Percentiles rank a stretch among this genome's conserved stretches.
Conservation (phyloP, 2,888 invertebrate species). For the Tubulanus polymorphus region DNA sequence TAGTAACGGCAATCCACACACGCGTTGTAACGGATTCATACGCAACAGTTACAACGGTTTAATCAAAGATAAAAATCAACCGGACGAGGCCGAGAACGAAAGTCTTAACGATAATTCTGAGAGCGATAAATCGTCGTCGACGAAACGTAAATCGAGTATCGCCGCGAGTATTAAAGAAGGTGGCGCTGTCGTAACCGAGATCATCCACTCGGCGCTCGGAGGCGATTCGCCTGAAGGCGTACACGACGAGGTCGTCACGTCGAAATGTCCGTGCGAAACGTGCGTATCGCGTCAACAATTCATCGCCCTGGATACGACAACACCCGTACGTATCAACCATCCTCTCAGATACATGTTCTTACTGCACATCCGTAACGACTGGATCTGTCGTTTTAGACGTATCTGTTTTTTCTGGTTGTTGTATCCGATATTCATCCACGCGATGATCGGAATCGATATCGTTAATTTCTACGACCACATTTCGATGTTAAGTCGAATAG, state of each 20-base stretch:
- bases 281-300: not conserved
- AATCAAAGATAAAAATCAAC: no score
- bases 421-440: conserved; percentile 3
- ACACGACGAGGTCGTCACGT: not conserved
- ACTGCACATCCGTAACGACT: conserved; percentile 1
- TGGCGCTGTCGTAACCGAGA: no score
- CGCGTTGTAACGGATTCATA: not conserved
- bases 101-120: not conserved
- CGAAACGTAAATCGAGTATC: not conserved
- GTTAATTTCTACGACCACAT: not conserved
- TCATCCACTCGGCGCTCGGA: no score
- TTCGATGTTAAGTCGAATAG: not conserved
- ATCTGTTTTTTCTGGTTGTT: conserved; percentile 6
- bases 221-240: not conserved
- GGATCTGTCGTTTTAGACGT: conserved; percentile 3
- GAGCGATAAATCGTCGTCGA: not conserved
- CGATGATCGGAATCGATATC: conserved; percentile 2
- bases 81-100: not conserved
- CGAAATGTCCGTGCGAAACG: no score
- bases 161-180: not conserved
- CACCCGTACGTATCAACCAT: conserved; percentile 1
- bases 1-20: not conserved
- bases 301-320: conserved; percentile 1
- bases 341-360: conserved; percentile 4
- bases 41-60: no score